These are phyloP conservation scores for Aporophyla lueneburgensis DNA, from an alignment of 2,888 invertebrate genomes.

Conservation along the genomic window DNA sequence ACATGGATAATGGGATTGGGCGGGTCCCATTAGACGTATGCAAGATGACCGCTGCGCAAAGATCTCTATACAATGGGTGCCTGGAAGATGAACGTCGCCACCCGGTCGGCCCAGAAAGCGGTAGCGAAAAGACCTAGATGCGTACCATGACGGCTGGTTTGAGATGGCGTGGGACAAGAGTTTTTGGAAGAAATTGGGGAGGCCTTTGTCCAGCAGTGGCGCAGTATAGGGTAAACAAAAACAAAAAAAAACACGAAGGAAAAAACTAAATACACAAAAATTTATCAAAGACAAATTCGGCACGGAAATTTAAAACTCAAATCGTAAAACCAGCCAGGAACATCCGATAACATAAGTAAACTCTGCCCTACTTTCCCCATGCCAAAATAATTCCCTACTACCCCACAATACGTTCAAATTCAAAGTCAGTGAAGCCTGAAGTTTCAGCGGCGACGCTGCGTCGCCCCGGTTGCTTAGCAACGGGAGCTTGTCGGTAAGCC, in stretches of 20 bases:
- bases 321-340: not conserved
- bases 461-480: constrained; percentile 57
- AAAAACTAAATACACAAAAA: not conserved
- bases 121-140: too few relatives aligned
- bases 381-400: constrained; percentile 54
- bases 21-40: too few relatives aligned
- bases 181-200: too few relatives aligned
- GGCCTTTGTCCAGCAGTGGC: too few relatives aligned
- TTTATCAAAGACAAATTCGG: not conserved
- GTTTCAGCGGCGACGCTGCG: constrained; percentile 52
- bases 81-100: too few relatives aligned
- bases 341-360: constrained; percentile 14
- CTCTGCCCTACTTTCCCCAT: constrained; percentile 32
- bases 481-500: constrained; percentile 16
- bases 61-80: too few relatives aligned
- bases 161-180: too few relatives aligned
- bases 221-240: too few relatives aligned
- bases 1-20: not conserved
- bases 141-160: too few relatives aligned
- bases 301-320: not conserved
- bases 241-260: not conserved
- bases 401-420: constrained; percentile 53
- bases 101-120: too few relatives aligned
- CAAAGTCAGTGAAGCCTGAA: constrained; percentile 45
- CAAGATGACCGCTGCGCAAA: too few relatives aligned